phyloP scores from a whole-genome alignment of 2,797 vertebrate species.

The Argyrosomus regius region DNA sequence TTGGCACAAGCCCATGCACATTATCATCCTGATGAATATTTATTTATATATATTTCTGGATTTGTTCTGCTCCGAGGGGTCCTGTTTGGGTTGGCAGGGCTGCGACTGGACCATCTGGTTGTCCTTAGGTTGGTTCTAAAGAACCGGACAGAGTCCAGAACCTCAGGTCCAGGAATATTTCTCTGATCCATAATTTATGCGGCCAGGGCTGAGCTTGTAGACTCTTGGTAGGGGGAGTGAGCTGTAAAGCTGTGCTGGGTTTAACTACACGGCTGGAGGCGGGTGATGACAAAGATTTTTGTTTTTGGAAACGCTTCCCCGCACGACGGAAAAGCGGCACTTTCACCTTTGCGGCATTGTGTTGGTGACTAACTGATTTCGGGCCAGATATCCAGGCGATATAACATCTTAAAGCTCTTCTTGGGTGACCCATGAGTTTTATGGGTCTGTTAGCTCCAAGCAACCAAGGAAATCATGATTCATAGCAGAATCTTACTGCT shows the following conservation, averaged over 20 bases:
- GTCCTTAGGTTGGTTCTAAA: conserved; percentile 67
- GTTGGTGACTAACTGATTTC: conserved; percentile 52
- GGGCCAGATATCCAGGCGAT: conserved; percentile 51
- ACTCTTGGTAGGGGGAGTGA: conserved; percentile 46
- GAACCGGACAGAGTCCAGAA: conserved; percentile 67
- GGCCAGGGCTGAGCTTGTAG: conserved; percentile 28
- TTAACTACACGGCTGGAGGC: conserved; percentile 56
- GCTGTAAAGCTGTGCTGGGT: conserved; percentile 63
- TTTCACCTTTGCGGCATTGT: conserved; percentile 46
- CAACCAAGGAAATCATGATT: conserved; percentile 39
- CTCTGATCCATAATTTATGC: conserved; percentile 75
- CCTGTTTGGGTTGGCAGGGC: conserved; percentile 71
- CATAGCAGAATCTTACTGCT: conserved; percentile 20
- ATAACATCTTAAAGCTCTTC: conserved; percentile 28
- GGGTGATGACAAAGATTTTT: conserved; percentile 65
- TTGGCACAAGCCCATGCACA: conserved; percentile 52
- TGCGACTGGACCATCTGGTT: conserved; percentile 75
- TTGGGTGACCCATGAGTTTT: conserved; percentile 37
- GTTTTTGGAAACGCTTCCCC: conserved; percentile 55
- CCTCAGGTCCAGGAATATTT: conserved; percentile 61
- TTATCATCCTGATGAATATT: conserved; percentile 77
- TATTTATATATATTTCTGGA: conserved; percentile 74
- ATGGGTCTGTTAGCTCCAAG: conserved; percentile 11
- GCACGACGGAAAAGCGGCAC: conserved; percentile 24
- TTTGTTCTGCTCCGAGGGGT: conserved; percentile 69